These are phyloP conservation scores for Arenaria interpres DNA, from an alignment of 2,113 vertebrate species.

Conservation along the genomic window DNA sequence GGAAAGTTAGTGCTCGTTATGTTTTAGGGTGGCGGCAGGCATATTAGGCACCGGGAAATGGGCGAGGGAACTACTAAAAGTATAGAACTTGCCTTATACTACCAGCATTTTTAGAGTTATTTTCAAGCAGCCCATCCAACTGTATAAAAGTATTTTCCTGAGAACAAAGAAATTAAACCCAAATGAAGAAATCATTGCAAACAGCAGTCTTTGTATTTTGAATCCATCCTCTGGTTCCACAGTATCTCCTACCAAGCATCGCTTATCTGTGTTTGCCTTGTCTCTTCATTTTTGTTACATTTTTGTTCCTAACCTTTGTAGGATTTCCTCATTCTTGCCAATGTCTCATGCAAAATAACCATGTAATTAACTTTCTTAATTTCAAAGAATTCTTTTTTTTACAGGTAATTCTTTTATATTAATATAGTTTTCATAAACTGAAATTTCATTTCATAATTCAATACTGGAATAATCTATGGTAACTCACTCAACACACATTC, in stretches of 20 bases:
- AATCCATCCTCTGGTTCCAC: background rate
- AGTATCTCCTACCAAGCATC: background rate
- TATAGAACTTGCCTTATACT: background rate
- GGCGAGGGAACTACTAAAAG: background rate
- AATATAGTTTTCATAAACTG: background rate
- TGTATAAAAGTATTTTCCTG: rapidly evolving
- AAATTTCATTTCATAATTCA: background rate
- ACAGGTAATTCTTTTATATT: background rate
- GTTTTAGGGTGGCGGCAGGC: background rate
- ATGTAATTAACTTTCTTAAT: background rate
- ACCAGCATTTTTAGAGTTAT: background rate
- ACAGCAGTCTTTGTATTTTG: background rate
- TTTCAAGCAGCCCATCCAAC: background rate
- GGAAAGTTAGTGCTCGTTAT: background rate
- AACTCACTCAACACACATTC: background rate
- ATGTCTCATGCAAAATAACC: background rate
- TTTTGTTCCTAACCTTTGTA: background rate
- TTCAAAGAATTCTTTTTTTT: background rate
- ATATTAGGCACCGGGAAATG: background rate
- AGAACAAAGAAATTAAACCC: background rate
- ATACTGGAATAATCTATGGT: background rate
- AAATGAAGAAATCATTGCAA: background rate
- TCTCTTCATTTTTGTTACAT: background rate
- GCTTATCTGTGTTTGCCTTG: background rate
- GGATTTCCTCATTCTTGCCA: background rate